Evolutionary conservation across 2,888 invertebrate genomes (phyloP).

Genomic region (Stenoptilia bipunctidactyla): DNA sequence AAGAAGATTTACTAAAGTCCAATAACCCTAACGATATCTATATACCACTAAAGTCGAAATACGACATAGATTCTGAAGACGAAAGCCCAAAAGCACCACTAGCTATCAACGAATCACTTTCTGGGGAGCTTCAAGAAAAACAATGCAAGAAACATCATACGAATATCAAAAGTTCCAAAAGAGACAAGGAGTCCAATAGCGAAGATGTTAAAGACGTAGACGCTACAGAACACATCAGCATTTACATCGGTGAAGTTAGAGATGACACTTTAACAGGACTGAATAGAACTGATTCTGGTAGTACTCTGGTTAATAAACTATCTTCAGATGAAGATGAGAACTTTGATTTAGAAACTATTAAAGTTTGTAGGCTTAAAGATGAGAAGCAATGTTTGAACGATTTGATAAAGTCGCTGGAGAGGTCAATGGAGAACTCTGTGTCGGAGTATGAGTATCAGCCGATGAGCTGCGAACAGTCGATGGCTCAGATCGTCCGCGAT

Average conservation of each 20-base stretch:
- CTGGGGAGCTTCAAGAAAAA: constrained; percentile 27
- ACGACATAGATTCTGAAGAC: constrained; percentile 17
- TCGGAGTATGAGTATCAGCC: not conserved
- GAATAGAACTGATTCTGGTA: constrained; percentile 8
- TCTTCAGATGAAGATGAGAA: constrained; percentile 10
- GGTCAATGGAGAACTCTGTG: constrained; percentile 16
- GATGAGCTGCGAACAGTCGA: constrained; percentile 16
- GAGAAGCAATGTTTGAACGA: constrained; percentile 52
- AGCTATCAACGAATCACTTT: constrained; percentile 28
- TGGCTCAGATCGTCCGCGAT: constrained; percentile 22
- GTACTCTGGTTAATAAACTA: not conserved
- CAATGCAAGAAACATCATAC: constrained; percentile 52
- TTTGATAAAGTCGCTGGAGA: constrained; percentile 36
- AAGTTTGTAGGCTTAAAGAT: constrained; percentile 32
- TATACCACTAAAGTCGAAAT: constrained; percentile 1
- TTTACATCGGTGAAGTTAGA: constrained; percentile 43
- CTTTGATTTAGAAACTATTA: constrained; percentile 12
- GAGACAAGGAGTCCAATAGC: constrained; percentile 23
- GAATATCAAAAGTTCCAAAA: constrained; percentile 47
- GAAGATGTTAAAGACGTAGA: constrained; percentile 47
- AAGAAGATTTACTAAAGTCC: constrained; percentile 7
- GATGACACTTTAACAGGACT: constrained; percentile 13
- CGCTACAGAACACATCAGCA: constrained; percentile 35
- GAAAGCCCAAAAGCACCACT: constrained; percentile 23
- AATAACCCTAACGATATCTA: constrained; percentile 9